Evolutionary conservation across 2,113 vertebrate genomes (phyloP), one percentile per base, ranked within the genome.

Genomic region (Phocoena phocoena): DNA sequence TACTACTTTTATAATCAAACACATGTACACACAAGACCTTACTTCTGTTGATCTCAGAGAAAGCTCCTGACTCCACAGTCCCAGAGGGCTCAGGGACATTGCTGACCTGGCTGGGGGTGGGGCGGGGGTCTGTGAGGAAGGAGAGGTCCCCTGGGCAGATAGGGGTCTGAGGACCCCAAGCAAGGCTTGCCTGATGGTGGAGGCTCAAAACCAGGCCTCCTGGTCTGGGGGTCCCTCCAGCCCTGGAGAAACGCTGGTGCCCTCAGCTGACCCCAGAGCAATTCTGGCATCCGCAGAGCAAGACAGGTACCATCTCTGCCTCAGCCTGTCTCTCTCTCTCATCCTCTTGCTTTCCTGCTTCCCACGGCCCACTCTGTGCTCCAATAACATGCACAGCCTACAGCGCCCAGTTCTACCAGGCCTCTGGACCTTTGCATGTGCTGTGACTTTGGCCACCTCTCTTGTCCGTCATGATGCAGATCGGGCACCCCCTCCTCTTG

Each of bases 321-420:
- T 0, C 25, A 4, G 13, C 76, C 74, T 20, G 12, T 15, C 20
- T 26, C 55, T 74, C 79, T 67, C 63, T 79, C 50, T 25, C 77
- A 2, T 2, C 4, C 62, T 38, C 76, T 38, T 1, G 14, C 12
- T 33, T 36, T 36, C 4, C 36, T 26, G 50, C n/a, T 50, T 36
- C 44, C 77, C 53, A 17, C 17, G 5, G 38, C 20, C 67, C 0
- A 0, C 38, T 25, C 79, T 8, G 15, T 26, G 60, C 21, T 41
- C 31, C 5, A 4, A 5, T 1, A 31, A 2, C 3, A 5, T 0
- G 2, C 55, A 14, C 25, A 63, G n/a, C 7, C 20, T 6, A 4
- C 8, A 5, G 70, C 20, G 17, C 79, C 47, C 3, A 3, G 28
- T 50, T 28, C 8, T 2, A 3, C 15, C 14, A 0, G 8, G 63